Percentiles rank a stretch among this genome's conserved stretches.
phyloP scores from a whole-genome alignment of 2,797 vertebrate species.

The Pseudocheirus occidentalis region DNA sequence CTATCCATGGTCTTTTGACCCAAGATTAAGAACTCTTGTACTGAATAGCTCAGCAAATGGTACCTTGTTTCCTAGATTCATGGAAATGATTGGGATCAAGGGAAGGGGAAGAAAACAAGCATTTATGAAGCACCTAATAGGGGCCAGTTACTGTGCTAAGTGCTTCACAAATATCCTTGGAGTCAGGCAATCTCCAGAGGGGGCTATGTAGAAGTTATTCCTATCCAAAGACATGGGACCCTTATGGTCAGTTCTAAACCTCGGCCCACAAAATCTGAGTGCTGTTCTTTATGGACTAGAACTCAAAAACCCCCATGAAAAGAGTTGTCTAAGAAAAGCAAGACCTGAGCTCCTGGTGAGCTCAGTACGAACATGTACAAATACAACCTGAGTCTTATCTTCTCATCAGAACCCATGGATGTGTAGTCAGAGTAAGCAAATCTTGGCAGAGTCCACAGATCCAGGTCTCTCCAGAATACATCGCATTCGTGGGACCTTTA shows the following conservation, averaged over 20 bases:
- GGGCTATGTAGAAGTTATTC: background rate
- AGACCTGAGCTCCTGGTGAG: background rate
- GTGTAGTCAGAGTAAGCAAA: background rate
- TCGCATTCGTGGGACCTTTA: constrained; percentile 28
- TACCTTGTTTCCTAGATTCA: background rate
- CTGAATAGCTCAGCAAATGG: background rate
- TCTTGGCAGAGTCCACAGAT: background rate
- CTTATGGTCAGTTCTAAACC: background rate
- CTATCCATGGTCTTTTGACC: background rate
- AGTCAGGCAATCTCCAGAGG: background rate
- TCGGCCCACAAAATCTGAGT: background rate
- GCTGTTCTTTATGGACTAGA: background rate
- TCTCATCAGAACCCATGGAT: background rate
- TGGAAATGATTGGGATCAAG: background rate
- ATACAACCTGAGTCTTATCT: background rate
- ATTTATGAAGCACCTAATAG: background rate
- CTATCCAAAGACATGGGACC: background rate
- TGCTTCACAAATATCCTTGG: background rate
- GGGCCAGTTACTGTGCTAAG: background rate
- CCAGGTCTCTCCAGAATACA: background rate
- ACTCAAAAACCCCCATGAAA: background rate
- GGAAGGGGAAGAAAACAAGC: background rate
- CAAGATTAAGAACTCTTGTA: background rate
- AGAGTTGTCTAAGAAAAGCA: background rate
- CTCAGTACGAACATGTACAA: background rate